phyloP scores from a whole-genome alignment of 2,113 vertebrate species.

The Climacteris rufus region DNA sequence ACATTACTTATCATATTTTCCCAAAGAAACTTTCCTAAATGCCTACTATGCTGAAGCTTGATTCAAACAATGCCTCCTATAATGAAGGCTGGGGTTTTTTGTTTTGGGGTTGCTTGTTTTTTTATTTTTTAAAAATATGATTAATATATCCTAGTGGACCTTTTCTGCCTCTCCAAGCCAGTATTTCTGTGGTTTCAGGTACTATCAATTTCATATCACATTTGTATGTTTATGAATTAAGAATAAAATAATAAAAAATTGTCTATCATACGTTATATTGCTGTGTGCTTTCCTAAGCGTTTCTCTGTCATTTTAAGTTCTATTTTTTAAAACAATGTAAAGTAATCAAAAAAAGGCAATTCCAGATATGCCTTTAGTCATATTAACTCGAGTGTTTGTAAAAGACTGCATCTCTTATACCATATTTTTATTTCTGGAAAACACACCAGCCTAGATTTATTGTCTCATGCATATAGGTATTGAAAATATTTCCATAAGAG shows the following conservation, averaged over 20 bases:
- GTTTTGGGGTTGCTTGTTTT: background rate
- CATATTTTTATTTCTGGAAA: background rate
- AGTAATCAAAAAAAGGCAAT: background rate
- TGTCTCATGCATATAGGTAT: background rate
- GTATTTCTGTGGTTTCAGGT: background rate
- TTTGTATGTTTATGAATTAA: background rate
- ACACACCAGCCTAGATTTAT: background rate
- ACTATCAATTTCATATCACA: background rate
- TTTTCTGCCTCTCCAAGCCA: background rate
- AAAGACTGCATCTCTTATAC: background rate
- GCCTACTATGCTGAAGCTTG: background rate
- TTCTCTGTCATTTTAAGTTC: background rate
- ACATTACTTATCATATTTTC: background rate
- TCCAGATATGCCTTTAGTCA: background rate
- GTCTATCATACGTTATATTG: background rate
- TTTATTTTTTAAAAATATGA: background rate
- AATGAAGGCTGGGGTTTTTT: background rate
- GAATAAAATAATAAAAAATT: background rate
- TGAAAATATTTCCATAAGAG: background rate
- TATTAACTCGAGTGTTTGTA: background rate
- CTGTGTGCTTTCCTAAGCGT: background rate
- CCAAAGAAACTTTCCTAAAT: background rate
- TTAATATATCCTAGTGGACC: background rate
- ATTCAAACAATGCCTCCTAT: background rate
- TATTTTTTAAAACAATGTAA: background rate